Percentiles rank a stretch among this genome's conserved stretches.
Conservation (phyloP, 2,113 vertebrate genomes). For the Caretta caretta region DNA sequence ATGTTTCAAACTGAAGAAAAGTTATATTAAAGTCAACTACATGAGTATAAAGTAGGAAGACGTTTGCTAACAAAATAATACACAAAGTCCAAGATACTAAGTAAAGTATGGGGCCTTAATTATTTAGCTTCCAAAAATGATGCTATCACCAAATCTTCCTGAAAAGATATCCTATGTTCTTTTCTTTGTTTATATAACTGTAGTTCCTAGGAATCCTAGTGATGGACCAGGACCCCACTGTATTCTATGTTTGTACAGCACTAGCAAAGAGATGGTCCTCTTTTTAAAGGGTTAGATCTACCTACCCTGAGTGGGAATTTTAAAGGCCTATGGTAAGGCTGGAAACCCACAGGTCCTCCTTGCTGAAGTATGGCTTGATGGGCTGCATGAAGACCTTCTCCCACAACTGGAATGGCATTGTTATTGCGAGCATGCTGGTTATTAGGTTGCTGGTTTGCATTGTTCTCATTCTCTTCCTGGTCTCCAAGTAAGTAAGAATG, state of each 20-base stretch:
- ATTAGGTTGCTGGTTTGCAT: slow-evolving; percentile 92
- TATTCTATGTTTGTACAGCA: background rate
- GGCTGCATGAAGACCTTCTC: slow-evolving; percentile 96
- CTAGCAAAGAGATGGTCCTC: background rate
- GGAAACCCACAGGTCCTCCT: slow-evolving; percentile 97
- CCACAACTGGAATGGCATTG: slow-evolving; percentile 92
- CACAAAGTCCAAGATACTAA: background rate
- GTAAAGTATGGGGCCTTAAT: background rate
- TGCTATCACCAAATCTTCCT: background rate
- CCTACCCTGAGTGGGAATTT: slow-evolving; percentile 94
- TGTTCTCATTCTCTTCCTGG: slow-evolving; percentile 95
- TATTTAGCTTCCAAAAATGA: background rate
- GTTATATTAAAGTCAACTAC: background rate
- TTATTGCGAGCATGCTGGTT: slow-evolving; percentile 94
- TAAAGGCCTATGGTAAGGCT: slow-evolving; percentile 95
- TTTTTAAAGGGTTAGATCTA: background rate
- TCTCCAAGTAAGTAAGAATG: slow-evolving; percentile 98
- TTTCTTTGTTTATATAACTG: background rate
- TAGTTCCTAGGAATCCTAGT: background rate
- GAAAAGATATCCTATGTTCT: background rate
- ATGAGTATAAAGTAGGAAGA: background rate
- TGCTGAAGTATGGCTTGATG: slow-evolving; percentile 99
- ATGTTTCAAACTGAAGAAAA: background rate
- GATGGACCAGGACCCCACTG: background rate
- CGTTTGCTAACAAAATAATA: background rate